phyloP scores from a whole-genome alignment of 2,888 invertebrate genomes.

The Tiphia femorata region DNA sequence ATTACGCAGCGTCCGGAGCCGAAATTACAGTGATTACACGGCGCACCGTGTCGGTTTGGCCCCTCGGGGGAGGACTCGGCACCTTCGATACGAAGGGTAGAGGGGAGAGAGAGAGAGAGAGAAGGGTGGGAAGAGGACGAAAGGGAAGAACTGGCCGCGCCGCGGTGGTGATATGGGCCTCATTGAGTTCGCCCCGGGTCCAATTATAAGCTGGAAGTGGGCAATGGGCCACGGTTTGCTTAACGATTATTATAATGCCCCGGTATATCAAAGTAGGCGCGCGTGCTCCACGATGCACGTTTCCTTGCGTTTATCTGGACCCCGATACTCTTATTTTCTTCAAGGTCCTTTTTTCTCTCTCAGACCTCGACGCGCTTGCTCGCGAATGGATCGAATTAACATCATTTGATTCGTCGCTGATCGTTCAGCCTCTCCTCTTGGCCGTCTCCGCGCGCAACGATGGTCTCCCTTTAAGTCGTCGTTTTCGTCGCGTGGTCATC shows the following conservation, averaged over 20 bases:
- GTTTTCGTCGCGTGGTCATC: too few relatives aligned
- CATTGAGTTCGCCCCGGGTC: conserved; percentile 44
- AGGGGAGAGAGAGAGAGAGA: not conserved
- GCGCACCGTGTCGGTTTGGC: conserved; percentile 47
- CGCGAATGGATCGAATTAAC: too few relatives aligned
- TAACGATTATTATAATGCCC: conserved; percentile 56
- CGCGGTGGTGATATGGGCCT: conserved; percentile 31
- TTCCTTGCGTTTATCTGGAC: too few relatives aligned
- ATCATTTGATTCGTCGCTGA: too few relatives aligned
- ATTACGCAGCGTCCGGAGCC: conserved; percentile 47
- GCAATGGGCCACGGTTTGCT: conserved; percentile 44
- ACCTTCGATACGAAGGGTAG: conserved; percentile 1
- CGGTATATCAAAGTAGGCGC: conserved; percentile 49
- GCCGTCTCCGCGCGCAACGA: too few relatives aligned
- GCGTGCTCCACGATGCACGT: conserved; percentile 27
- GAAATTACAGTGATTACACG: conserved; percentile 65
- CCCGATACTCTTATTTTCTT: too few relatives aligned
- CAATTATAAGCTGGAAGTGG: conserved; percentile 53
- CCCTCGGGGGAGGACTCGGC: conserved; percentile 44
- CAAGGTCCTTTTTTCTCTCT: too few relatives aligned
- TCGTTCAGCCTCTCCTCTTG: too few relatives aligned
- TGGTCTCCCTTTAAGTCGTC: too few relatives aligned
- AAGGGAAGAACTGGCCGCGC: not conserved
- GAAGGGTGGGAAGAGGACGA: not conserved
- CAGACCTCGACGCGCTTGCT: too few relatives aligned